Base-by-base conservation (phyloP, 1,140 invertebrate species). In the Holotrichia oblita region DNA sequence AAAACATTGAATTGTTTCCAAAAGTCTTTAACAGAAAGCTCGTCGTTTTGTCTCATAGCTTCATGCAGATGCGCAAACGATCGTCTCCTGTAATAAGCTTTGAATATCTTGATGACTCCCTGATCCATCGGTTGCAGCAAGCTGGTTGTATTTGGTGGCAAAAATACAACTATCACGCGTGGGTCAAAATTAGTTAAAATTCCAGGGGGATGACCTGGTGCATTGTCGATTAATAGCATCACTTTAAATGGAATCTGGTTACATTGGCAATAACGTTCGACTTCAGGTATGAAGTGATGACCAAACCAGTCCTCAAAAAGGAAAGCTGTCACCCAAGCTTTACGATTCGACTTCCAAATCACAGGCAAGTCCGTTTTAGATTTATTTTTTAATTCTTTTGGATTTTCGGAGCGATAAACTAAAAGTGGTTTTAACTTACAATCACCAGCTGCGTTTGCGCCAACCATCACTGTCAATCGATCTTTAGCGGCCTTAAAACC, bases 1-100 rank as follows among this genome's bases (percentile, higher is more conserved):
- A 73, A 73, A 73, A 73, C 72, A 73, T 76, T 76, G 73, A 76
- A 76, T 76, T 76, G 3, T 27, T 76, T 20, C 40, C 41, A 76
- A 76, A 44, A 74, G 27, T 40, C 9, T 22, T 69, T 69, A 12
- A 69, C 64, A 69, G 17, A 17, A 22, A n/a, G n/a, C n/a, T n/a
- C n/a, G n/a, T n/a, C n/a, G n/a, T n/a, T n/a, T n/a, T n/a, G n/a
- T n/a, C 14, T 76, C 14, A 44, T 44, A 74, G 73, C 73, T 74
- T 74, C 73, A 40, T 74, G 8, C 17, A n/a, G 73, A 74, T 74
- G 27, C 4, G 73, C 73, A 69, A 69, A 69, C 1, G 44, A 48
- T 14, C 44, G 44, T 48, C 1, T 48, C 10, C 3, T 48, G 44
- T 48, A 9, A n/a, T 48, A 48, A 48, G 44, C 44, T 48, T 48